These are phyloP conservation scores for Geothlypis trichas DNA, from an alignment of 2,113 vertebrate genomes.

Conservation along the genomic window DNA sequence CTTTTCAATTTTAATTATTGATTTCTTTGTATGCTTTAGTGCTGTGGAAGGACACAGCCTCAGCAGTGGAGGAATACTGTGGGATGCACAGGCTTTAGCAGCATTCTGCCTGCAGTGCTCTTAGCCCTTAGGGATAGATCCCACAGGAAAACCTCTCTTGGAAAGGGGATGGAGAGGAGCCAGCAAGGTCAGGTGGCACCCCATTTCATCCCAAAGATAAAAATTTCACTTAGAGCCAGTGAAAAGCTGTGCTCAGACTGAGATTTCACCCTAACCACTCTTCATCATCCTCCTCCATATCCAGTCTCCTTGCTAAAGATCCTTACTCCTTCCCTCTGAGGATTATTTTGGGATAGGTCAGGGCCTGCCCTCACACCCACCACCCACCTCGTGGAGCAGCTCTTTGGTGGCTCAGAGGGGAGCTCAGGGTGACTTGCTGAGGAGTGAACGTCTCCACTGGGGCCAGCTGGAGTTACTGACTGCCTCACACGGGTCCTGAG, in stretches of 20 bases:
- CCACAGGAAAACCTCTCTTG: not conserved
- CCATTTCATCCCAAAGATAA: not conserved
- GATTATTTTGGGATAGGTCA: not conserved
- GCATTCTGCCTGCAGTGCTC: not conserved
- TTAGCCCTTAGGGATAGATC: not conserved
- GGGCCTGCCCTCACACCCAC: not conserved
- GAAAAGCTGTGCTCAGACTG: accelerated
- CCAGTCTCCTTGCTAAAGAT: not conserved
- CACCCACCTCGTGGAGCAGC: not conserved
- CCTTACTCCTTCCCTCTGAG: not conserved
- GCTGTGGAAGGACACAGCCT: not conserved
- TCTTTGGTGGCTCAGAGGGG: not conserved
- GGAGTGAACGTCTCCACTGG: not conserved
- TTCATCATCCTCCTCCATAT: not conserved
- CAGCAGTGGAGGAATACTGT: not conserved
- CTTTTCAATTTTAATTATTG: not conserved
- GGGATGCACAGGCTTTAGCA: not conserved
- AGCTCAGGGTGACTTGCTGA: not conserved
- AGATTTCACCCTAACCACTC: not conserved
- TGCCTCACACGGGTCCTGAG: not conserved
- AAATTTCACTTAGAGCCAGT: not conserved
- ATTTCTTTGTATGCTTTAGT: not conserved
- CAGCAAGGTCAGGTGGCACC: not conserved
- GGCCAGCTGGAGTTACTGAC: not conserved
- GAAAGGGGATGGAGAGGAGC: not conserved